phyloP scores from a whole-genome alignment of 2,113 vertebrate species.

The Morone saxatilis region DNA sequence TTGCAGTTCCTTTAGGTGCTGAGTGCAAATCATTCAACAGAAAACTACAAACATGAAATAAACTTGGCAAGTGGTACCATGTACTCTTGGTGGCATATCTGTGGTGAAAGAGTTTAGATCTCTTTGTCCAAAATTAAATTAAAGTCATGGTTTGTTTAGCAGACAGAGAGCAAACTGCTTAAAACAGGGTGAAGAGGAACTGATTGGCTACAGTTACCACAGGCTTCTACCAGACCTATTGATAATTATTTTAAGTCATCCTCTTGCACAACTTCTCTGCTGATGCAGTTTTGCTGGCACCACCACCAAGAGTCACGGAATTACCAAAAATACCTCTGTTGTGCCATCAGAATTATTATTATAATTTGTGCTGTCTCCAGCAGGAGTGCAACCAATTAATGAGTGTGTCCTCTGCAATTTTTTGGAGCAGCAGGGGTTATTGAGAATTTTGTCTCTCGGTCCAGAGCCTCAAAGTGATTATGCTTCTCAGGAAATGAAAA shows the following conservation, averaged over 20 bases:
- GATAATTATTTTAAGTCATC: constrained; percentile 14
- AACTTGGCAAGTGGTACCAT: background rate
- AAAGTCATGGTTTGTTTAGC: constrained; percentile 42
- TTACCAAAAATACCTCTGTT: constrained; percentile 44
- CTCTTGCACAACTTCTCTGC: constrained; percentile 14
- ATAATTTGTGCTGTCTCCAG: constrained; percentile 41
- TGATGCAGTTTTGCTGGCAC: constrained; percentile 9
- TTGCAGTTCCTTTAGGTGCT: background rate
- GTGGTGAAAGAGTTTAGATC: constrained; percentile 20
- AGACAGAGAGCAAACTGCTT: constrained; percentile 35
- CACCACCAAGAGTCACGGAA: constrained; percentile 48
- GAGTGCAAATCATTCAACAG: background rate
- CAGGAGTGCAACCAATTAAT: constrained; percentile 59
- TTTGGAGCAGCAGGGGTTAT: constrained; percentile 54
- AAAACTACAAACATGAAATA: constrained; percentile 5
- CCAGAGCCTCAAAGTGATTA: constrained; percentile 43
- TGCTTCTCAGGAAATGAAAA: constrained; percentile 32
- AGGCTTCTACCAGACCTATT: constrained; percentile 1
- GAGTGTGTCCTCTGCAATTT: constrained; percentile 63
- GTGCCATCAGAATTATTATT: constrained; percentile 23
- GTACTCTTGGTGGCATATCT: background rate
- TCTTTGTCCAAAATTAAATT: constrained; percentile 34
- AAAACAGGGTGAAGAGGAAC: constrained; percentile 40
- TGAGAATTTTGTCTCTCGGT: constrained; percentile 45
- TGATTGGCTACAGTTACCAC: background rate